Base-by-base conservation (phyloP, 2,888 invertebrate genomes). In the Eilema sororculum region DNA sequence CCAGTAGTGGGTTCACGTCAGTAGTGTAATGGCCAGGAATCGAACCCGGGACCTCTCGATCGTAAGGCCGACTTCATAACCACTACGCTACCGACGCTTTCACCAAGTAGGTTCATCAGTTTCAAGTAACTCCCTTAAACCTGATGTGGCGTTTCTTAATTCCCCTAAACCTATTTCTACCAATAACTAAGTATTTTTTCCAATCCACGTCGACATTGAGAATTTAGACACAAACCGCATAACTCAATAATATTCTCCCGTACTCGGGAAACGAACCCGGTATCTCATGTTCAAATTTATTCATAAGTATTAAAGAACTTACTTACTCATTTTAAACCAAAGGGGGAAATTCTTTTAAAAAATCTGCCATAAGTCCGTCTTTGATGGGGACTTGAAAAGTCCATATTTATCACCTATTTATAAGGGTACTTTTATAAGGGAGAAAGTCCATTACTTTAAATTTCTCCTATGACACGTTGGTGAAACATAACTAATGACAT, bases 371-470 rank as follows among this genome's bases (percentile, higher is more conserved):
- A 61, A 64, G 46, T 64, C 65, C 20, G 16, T 33, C 33, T 65
- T 57, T 37, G 86, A 90, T 88, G 68, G 78, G 73, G 76, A 84
- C 80, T 85, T 89, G 88, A 82, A 87, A 89, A 86, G 82, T 86
- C 73, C 74, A 78, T 83, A 86, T 86, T 89, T 89, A 86, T 85
- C 80, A 81, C 80, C 69, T 81, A 81, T 83, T 85, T 85, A 82
- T 30, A 80, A 70, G 75, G 72, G 64, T 30, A 76, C 79, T 81
- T 80, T 58, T 77, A 76, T 75, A 78, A 82, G 82, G 85, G 85
- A 77, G 77, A 63, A 72, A 78, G 64, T 79, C 86, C 89, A 90
- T 91, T 90, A 88, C 84, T 91, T 87, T 86, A 81, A 83, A 89
- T 89, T 52, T 88, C 84, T 77, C 75, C 68, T 81, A 74, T 82